phyloP scores from a whole-genome alignment of 2,113 vertebrate genomes.

The Silurus meridionalis region DNA sequence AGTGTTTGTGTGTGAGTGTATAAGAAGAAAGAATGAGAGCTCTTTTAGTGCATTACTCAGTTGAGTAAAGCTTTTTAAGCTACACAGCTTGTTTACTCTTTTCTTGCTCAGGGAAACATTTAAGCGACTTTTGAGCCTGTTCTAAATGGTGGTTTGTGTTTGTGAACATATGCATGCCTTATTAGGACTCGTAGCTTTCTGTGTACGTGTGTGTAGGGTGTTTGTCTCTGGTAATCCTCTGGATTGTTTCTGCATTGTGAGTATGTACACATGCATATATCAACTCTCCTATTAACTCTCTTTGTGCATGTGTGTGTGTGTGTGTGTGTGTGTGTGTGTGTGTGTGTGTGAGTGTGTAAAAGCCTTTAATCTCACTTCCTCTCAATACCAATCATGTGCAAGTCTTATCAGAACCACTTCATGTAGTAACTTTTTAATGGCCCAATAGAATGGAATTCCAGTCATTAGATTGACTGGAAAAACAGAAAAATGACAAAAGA shows the following conservation, averaged over 20 bases:
- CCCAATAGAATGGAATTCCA: not conserved
- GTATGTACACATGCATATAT: not conserved
- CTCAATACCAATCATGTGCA: not conserved
- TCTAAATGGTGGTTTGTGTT: not conserved
- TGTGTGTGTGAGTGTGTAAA: too few relatives aligned
- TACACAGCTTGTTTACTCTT: constrained; percentile 28
- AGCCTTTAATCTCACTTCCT: constrained; percentile 9
- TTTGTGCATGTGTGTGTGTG: not conserved
- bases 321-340: too few relatives aligned
- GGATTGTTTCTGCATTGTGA: not conserved
- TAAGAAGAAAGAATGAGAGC: constrained; percentile 1
- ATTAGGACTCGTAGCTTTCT: not conserved
- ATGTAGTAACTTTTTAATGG: not conserved
- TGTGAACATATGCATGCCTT: not conserved
- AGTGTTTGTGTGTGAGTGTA: not conserved
- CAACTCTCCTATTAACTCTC: not conserved
- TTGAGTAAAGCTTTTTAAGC: constrained; percentile 43
- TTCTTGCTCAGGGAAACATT: not conserved
- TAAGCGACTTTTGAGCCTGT: not conserved
- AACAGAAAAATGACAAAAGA: not conserved
- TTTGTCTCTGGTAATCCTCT: not conserved
- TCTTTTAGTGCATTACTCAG: constrained; percentile 9
- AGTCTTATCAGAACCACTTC: constrained; percentile 3
- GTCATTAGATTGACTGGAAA: not conserved
- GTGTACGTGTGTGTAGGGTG: constrained; percentile 10